Percentiles rank a stretch among this genome's conserved stretches.
Evolutionary conservation across 2,888 invertebrate genomes (phyloP).

Genomic region (Lobophora halterata): DNA sequence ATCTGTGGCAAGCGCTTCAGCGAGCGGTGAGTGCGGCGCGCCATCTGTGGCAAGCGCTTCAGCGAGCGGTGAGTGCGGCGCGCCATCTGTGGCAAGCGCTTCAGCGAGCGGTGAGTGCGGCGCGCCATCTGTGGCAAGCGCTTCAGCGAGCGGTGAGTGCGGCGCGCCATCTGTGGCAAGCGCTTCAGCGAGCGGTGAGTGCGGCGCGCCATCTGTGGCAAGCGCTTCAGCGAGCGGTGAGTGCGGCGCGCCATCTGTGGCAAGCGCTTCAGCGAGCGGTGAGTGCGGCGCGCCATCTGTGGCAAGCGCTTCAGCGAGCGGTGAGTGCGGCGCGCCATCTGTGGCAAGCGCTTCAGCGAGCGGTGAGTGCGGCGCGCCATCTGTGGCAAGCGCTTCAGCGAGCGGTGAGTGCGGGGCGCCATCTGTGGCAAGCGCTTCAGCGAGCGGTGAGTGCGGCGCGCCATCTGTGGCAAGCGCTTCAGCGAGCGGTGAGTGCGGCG

Average conservation of each 20-base stretch:
- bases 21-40: slow-evolving; percentile 82
- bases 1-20: slow-evolving; percentile 85
- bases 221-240: slow-evolving; percentile 81
- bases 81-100: slow-evolving; percentile 83
- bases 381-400: slow-evolving; percentile 82
- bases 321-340: slow-evolving; percentile 80
- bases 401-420: slow-evolving; percentile 69
- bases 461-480: slow-evolving; percentile 80
- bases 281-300: slow-evolving; percentile 79
- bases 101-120: slow-evolving; percentile 83
- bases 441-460: slow-evolving; percentile 82
- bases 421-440: slow-evolving; percentile 84
- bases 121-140: slow-evolving; percentile 80
- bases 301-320: slow-evolving; percentile 82
- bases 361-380: slow-evolving; percentile 81
- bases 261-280: slow-evolving; percentile 84
- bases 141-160: slow-evolving; percentile 78
- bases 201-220: slow-evolving; percentile 78
- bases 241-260: slow-evolving; percentile 83
- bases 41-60: slow-evolving; percentile 80
- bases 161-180: slow-evolving; percentile 84
- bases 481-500: slow-evolving; percentile 79
- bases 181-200: slow-evolving; percentile 84
- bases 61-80: slow-evolving; percentile 79
- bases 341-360: slow-evolving; percentile 84